phyloP scores from a whole-genome alignment of 1,140 invertebrate species.

The Anagrus nilaparvatae region DNA sequence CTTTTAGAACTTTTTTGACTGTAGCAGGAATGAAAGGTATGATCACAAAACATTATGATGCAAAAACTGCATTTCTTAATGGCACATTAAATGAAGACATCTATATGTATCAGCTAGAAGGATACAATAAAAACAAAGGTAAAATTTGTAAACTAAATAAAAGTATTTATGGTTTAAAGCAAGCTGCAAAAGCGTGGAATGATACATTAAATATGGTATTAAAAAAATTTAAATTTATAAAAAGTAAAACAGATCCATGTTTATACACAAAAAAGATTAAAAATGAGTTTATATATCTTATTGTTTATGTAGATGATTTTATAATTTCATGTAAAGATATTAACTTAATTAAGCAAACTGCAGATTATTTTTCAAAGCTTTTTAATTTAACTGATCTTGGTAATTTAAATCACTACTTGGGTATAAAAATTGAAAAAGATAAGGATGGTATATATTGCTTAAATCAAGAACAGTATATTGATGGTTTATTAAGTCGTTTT shows the following conservation, averaged over 20 bases:
- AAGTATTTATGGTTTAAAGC: slow-evolving; percentile 2
- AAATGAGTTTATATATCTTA: slow-evolving; percentile 7
- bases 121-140: not conserved
- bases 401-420: too few relatives aligned
- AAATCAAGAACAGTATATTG: slow-evolving; percentile 14
- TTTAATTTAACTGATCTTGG: too few relatives aligned
- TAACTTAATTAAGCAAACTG: too few relatives aligned
- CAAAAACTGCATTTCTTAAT: slow-evolving; percentile 21
- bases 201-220: not conserved
- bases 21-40: slow-evolving; percentile 34
- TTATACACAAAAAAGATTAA: slow-evolving; percentile 8
- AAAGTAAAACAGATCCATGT: not conserved
- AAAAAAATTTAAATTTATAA: not conserved
- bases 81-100: slow-evolving; percentile 20
- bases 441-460: too few relatives aligned
- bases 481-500: slow-evolving; percentile 23
- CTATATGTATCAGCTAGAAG: slow-evolving; percentile 30
- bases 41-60: slow-evolving; percentile 28
- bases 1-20: slow-evolving; percentile 24
- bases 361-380: too few relatives aligned
- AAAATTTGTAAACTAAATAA: slow-evolving; percentile 3
- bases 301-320: slow-evolving; percentile 1
- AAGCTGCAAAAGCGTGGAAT: not conserved
- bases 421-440: too few relatives aligned
- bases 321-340: not conserved